Evolutionary conservation across 2,797 vertebrate species (phyloP).

Genomic region (Rhinella marina): DNA sequence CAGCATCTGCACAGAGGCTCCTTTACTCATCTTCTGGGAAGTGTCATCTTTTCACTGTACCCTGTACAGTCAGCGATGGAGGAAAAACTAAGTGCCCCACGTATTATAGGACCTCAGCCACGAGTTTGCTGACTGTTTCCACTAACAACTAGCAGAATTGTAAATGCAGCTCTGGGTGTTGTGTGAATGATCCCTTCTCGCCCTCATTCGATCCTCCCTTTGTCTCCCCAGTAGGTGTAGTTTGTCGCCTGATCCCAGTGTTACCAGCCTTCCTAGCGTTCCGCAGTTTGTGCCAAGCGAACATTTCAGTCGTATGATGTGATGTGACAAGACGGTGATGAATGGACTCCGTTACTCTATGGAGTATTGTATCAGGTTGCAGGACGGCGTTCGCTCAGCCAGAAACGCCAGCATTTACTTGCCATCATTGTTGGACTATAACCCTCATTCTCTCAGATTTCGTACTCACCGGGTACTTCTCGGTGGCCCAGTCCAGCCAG

Average conservation of each 20-base stretch:
- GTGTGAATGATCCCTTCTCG: too few species aligned
- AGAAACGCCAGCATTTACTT: background rate
- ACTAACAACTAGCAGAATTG: too few species aligned
- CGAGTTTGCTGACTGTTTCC: too few species aligned
- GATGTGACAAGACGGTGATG: background rate
- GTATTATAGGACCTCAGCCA: background rate
- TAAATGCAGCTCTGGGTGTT: too few species aligned
- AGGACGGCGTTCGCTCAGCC: background rate
- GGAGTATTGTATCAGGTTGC: background rate
- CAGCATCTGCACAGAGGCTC: too few species aligned
- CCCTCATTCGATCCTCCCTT: too few species aligned
- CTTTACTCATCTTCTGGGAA: too few species aligned
- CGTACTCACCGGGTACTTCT: conserved; percentile 86
- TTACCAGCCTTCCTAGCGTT: background rate
- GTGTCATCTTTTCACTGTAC: too few species aligned
- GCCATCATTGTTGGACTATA: background rate
- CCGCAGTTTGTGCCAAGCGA: background rate
- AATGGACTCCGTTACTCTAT: background rate
- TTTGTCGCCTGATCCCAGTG: too few species aligned
- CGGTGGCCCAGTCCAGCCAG: conserved; percentile 96
- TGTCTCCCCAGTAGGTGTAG: too few species aligned
- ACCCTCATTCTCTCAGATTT: background rate
- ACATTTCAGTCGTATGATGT: background rate
- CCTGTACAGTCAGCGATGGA: too few species aligned
- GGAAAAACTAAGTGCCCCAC: too few species aligned